These are phyloP conservation scores for Pangasius mekongensis DNA, from an alignment of 2,797 vertebrate species.

Conservation along the genomic window DNA sequence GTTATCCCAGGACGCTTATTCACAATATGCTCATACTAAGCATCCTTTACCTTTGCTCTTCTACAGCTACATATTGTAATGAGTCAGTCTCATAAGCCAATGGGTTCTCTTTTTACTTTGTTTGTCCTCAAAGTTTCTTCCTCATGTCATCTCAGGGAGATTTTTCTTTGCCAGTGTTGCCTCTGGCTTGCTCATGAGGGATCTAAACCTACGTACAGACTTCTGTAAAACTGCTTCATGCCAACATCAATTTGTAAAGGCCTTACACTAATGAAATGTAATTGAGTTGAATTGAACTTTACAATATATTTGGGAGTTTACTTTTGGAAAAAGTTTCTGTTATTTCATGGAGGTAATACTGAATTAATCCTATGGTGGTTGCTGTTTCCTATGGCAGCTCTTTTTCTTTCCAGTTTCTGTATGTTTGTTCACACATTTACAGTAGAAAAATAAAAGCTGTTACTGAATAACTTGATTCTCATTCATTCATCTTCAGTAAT, in stretches of 20 bases:
- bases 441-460: neutral
- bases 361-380: neutral
- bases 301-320: neutral
- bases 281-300: neutral
- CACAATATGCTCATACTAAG: neutral
- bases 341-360: neutral
- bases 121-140: neutral
- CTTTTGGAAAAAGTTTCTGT: neutral
- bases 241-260: neutral
- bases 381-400: neutral
- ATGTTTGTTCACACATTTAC: neutral
- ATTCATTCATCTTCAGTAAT: neutral
- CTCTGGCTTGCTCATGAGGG: neutral
- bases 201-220: neutral
- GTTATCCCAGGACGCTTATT: neutral
- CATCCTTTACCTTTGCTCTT: neutral
- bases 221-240: neutral
- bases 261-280: neutral
- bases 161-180: neutral
- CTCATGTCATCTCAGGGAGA: neutral
- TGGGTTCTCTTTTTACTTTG: neutral
- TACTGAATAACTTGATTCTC: neutral
- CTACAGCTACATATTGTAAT: neutral
- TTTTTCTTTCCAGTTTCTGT: neutral
- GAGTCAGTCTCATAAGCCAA: neutral